Evolutionary conservation across 1,140 invertebrate species (phyloP).

Genomic region (Agrilus planipennis): DNA sequence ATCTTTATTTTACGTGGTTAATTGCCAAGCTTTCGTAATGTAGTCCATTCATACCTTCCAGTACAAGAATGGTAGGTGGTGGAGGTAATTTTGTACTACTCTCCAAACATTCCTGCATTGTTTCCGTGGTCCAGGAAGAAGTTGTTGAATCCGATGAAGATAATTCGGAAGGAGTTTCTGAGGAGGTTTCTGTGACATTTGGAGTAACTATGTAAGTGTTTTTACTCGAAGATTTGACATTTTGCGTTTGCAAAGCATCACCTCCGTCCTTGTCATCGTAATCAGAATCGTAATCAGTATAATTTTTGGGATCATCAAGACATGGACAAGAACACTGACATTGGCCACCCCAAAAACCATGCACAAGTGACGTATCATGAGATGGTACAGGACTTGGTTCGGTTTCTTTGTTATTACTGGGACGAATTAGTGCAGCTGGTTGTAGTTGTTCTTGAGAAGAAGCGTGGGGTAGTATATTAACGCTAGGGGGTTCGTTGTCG

Average conservation of each 20-base stretch:
- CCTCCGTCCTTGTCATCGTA: not conserved
- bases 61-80: slow-evolving; percentile 57
- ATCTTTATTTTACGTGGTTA: slow-evolving; percentile 15
- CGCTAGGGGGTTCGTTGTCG: slow-evolving; percentile 40
- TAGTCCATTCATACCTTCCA: slow-evolving; percentile 55
- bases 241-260: slow-evolving; percentile 1
- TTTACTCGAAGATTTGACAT: not conserved
- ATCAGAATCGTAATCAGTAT: slow-evolving; percentile 15
- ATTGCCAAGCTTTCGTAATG: slow-evolving; percentile 16
- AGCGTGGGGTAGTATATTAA: too few relatives aligned
- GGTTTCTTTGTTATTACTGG: not conserved
- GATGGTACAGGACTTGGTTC: slow-evolving; percentile 11
- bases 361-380: slow-evolving; percentile 1
- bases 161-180: slow-evolving; percentile 2
- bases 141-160: too few relatives aligned
- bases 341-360: slow-evolving; percentile 41
- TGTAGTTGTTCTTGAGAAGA: slow-evolving; percentile 30
- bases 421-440: slow-evolving; percentile 28
- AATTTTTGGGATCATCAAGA: slow-evolving; percentile 24
- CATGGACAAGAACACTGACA: slow-evolving; percentile 63
- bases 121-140: slow-evolving; percentile 29
- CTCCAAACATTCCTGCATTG: slow-evolving; percentile 37
- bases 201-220: not conserved
- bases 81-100: slow-evolving; percentile 47
- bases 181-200: slow-evolving; percentile 2